These are phyloP conservation scores for Tauraco hartlaubi DNA, from an alignment of 2,797 vertebrate genomes.

Conservation along the genomic window DNA sequence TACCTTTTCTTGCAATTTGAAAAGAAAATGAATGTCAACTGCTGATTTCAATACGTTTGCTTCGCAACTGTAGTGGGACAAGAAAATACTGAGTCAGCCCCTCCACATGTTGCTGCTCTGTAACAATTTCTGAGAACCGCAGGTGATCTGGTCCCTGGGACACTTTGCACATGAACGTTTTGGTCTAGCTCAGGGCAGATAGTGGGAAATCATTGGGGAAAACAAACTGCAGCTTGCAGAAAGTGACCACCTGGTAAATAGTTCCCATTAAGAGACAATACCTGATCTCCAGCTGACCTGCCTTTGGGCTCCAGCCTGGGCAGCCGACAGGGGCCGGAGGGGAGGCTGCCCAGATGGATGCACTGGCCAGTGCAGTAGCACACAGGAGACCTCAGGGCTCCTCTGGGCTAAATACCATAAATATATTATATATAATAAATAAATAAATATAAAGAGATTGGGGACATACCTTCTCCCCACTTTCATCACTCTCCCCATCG, in stretches of 20 bases:
- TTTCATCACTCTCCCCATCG: background rate
- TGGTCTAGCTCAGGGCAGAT: background rate
- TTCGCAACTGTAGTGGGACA: background rate
- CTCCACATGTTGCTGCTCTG: background rate
- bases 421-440: background rate
- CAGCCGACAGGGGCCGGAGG: background rate
- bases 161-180: rapidly evolving
- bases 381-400: background rate
- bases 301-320: background rate
- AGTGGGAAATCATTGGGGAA: background rate
- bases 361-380: rapidly evolving
- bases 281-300: rapidly evolving
- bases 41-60: background rate
- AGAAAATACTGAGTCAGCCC: background rate
- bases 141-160: background rate
- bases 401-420: background rate
- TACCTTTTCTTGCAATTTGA: background rate
- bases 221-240: background rate
- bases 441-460: background rate
- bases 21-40: background rate
- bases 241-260: background rate
- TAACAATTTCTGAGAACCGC: rapidly evolving
- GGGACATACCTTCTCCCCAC: background rate
- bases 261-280: background rate
- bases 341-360: background rate